Percentiles rank a stretch among this genome's conserved stretches.
Evolutionary conservation across 1,140 invertebrate genomes (phyloP).

Genomic region (Cecropterus lyciades): DNA sequence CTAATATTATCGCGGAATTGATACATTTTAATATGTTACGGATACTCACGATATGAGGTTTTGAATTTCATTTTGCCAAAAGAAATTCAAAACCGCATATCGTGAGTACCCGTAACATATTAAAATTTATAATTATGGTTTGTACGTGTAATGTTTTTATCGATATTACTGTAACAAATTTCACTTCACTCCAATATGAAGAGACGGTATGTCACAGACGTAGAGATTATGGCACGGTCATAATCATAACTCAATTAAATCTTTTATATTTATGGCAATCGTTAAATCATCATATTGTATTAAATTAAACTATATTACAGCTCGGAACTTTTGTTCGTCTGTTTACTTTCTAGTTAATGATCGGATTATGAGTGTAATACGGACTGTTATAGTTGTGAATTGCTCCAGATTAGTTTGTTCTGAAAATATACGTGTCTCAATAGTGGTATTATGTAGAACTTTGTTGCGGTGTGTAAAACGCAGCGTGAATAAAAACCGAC

Average conservation of each 20-base stretch:
- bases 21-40: too few species aligned
- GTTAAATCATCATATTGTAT: slow-evolving; percentile 53
- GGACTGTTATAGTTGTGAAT: neutral
- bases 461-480: too few species aligned
- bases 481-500: too few species aligned
- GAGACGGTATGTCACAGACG: slow-evolving; percentile 53
- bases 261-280: slow-evolving; percentile 71
- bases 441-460: neutral
- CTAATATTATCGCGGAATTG: too few species aligned
- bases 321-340: slow-evolving; percentile 13
- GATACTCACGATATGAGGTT: too few species aligned
- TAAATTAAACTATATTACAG: slow-evolving; percentile 36
- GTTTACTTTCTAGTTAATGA: slow-evolving; percentile 23
- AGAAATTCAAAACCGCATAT: too few species aligned
- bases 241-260: slow-evolving; percentile 82
- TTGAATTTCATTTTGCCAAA: too few species aligned
- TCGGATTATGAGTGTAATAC: slow-evolving; percentile 23
- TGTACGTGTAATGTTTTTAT: slow-evolving; percentile 12
- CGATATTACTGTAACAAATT: slow-evolving; percentile 10
- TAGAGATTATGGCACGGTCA: slow-evolving; percentile 66
- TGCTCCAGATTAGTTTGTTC: neutral
- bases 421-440: neutral
- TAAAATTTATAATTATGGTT: too few species aligned
- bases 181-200: slow-evolving; percentile 38
- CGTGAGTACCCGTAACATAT: too few species aligned